Base-by-base conservation (phyloP, 2,797 vertebrate genomes). In the Lutjanus campechanus region DNA sequence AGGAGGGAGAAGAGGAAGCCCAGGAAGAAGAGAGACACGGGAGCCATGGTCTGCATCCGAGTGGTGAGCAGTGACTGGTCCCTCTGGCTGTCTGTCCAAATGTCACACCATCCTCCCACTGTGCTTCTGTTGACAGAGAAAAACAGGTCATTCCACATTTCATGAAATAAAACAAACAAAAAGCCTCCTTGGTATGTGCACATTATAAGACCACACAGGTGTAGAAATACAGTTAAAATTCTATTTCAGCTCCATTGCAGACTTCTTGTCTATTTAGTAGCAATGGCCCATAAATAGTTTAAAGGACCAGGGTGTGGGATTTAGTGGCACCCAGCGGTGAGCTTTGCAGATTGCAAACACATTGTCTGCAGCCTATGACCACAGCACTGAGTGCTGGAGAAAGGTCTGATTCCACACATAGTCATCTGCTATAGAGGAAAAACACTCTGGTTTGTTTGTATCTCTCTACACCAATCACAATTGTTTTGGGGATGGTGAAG, bases 21-120 rank as follows among this genome's bases (percentile, higher is more conserved):
- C 62, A 94, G 69, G 70, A 86, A 60, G 20, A 94, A 77, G 51
- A 92, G 78, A 67, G 64, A 69, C 36, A 73, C 69, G 59, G 85
- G 73, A 83, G 89, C 92, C 92, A 92, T 92, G 76, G 43, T 92
- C 72, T 76, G 82, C 68, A 71, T 89, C 76, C 78, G 56, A 82
- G 60, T 62, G 51, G 36, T 71, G 71, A 69, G 65, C 69, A 79
- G 72, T 72, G 78, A 76, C 68, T 67, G 62, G 86, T 90, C 74
- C 77, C 72, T 84, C 75, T 77, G 68, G 49, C 61, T 73, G 51
- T 50, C 71, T 17, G 53, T 56, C 76, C 46, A 59, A 74, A 84
- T 93, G 84, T 93, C 89, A 93, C 85, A 92, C 71, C 94, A 95
- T 95, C 73, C 60, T 92, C 74, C 53, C 68, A 71, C 56, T 83